phyloP scores from a whole-genome alignment of 2,888 invertebrate genomes.

The Drosophila fulvimacula region DNA sequence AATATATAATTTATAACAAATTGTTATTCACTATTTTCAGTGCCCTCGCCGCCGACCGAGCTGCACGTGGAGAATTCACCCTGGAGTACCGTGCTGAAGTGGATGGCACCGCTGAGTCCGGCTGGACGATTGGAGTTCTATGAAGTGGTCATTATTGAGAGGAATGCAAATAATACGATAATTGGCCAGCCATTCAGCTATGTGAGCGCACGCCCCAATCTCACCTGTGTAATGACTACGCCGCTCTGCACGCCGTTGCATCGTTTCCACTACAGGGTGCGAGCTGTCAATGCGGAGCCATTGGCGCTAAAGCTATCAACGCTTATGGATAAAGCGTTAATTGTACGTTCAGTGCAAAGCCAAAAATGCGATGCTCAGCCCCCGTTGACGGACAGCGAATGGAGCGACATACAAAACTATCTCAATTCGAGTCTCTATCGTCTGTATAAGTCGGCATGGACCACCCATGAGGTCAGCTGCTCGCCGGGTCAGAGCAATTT shows the following conservation, averaged over 20 bases:
- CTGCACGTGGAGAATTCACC: constrained; percentile 41
- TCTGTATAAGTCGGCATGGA: constrained; percentile 73
- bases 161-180: constrained; percentile 59
- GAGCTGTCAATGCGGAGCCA: constrained; percentile 81
- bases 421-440: constrained; percentile 52
- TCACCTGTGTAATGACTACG: constrained; percentile 47
- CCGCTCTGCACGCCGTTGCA: constrained; percentile 53
- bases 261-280: constrained; percentile 66
- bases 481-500: constrained; percentile 33
- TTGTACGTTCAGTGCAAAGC: background rate
- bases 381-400: constrained; percentile 13
- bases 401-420: constrained; percentile 40
- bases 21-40: constrained; percentile 49
- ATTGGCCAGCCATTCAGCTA: constrained; percentile 59
- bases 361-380: constrained; percentile 32
- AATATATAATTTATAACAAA: background rate
- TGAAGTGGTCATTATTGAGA: constrained; percentile 84
- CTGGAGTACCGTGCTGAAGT: constrained; percentile 76
- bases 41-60: constrained; percentile 70
- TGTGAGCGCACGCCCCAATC: constrained; percentile 47
- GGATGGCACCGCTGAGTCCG: constrained; percentile 86
- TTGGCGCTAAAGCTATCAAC: background rate
- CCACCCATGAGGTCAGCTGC: constrained; percentile 43
- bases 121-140: constrained; percentile 87
- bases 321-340: background rate